These are phyloP conservation scores for Orchesella cincta DNA, from an alignment of 1,140 invertebrate genomes.

Conservation along the genomic window DNA sequence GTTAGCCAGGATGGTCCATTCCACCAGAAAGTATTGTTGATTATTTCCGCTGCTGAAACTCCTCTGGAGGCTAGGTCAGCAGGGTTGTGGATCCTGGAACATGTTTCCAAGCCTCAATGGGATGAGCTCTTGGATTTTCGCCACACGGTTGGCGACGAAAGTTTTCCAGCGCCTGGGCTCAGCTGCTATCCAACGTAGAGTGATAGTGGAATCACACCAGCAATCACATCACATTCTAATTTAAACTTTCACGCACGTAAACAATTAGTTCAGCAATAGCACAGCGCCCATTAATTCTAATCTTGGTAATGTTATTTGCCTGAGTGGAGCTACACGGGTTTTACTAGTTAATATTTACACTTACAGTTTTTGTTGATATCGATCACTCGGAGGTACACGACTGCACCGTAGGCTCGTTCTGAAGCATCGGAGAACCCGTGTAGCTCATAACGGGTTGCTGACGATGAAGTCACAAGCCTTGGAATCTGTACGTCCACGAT, in stretches of 20 bases:
- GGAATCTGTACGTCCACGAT: neutral
- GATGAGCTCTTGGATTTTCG: neutral
- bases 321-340: neutral
- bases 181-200: neutral
- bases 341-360: neutral
- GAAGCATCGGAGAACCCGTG: constrained; percentile 4
- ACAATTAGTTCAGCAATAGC: constrained; percentile 51
- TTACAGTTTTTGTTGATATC: neutral
- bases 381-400: neutral
- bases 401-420: neutral
- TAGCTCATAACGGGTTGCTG: neutral
- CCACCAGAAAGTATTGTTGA: constrained; percentile 24
- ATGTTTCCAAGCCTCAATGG: constrained; percentile 24
- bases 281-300: constrained; percentile 52
- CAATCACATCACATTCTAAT: constrained; percentile 43
- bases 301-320: neutral
- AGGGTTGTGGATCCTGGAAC: constrained; percentile 35
- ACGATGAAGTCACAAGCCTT: neutral
- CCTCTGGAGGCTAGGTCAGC: constrained; percentile 37
- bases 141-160: constrained; percentile 21
- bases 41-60: neutral
- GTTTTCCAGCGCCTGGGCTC: neutral
- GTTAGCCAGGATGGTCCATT: constrained; percentile 34
- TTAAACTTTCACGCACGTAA: neutral
- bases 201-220: constrained; percentile 13